Evolutionary conservation across 2,888 invertebrate genomes (phyloP).

Genomic region (Periphyllus acericola): DNA sequence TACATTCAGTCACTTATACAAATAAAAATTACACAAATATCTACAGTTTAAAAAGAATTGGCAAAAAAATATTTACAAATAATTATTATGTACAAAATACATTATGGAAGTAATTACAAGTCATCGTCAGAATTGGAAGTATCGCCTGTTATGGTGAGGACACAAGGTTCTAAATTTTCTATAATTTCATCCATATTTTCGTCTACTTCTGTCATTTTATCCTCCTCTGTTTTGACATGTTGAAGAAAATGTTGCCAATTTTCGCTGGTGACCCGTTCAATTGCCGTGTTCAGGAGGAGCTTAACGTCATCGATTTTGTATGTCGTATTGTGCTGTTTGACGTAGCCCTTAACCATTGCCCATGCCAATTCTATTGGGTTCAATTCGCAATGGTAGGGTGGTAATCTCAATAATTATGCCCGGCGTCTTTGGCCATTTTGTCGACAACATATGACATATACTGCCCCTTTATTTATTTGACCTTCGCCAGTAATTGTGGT

Average conservation of each 20-base stretch:
- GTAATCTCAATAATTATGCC: background rate
- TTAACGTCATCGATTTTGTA: background rate
- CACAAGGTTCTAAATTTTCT: constrained; percentile 19
- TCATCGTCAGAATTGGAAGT: background rate
- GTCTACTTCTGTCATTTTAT: background rate
- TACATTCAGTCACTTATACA: constrained; percentile 2
- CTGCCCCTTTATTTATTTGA: background rate
- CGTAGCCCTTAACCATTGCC: background rate
- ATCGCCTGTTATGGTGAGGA: constrained; percentile 7
- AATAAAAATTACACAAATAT: background rate
- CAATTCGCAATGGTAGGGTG: no score
- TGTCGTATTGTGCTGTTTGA: background rate
- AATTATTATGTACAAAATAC: constrained; percentile 1
- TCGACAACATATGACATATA: background rate
- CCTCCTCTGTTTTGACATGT: background rate
- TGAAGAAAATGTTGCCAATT: constrained; percentile 2
- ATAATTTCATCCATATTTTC: background rate
- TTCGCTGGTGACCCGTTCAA: background rate
- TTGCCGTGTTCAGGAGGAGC: background rate
- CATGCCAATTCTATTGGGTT: no score
- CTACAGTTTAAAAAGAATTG: background rate
- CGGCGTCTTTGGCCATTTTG: background rate
- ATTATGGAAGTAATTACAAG: background rate
- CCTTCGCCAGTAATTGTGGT: background rate
- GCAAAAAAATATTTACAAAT: background rate